These are phyloP conservation scores for Patiria miniata DNA, from an alignment of 35 echinoderm and acorn worm genomes.

Conservation along the genomic window DNA sequence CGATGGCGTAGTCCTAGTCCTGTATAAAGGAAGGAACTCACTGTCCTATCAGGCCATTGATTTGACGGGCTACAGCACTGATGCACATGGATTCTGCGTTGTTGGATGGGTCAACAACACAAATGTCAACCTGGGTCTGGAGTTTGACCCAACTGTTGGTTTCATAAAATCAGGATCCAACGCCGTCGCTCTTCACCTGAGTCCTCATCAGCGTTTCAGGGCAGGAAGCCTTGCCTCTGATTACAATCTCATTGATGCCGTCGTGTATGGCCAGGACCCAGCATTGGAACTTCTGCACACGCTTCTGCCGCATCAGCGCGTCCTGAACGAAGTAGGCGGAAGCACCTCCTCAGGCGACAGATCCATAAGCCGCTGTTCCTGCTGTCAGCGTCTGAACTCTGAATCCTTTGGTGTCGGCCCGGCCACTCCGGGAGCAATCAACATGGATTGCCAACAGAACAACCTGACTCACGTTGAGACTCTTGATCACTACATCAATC, in stretches of 20 bases:
- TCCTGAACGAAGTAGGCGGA: slow-evolving; percentile 41
- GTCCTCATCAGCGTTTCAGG: slow-evolving; percentile 41
- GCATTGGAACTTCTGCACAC: slow-evolving; percentile 36
- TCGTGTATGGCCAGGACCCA: slow-evolving; percentile 50
- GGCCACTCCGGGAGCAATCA: slow-evolving; percentile 57
- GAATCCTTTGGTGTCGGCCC: slow-evolving; percentile 64
- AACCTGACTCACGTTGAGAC: slow-evolving; percentile 72
- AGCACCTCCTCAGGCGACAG: slow-evolving; percentile 11
- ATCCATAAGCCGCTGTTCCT: slow-evolving; percentile 84
- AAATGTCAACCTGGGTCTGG: slow-evolving; percentile 46
- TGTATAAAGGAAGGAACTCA: slow-evolving; percentile 37
- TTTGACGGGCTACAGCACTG: slow-evolving; percentile 65
- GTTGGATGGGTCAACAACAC: slow-evolving; percentile 55
- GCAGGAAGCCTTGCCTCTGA: not conserved
- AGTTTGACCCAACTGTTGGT: slow-evolving; percentile 3
- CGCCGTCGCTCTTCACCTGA: slow-evolving; percentile 72
- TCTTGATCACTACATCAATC: slow-evolving; percentile 48
- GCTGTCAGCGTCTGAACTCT: slow-evolving; percentile 49
- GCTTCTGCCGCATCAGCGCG: slow-evolving; percentile 51
- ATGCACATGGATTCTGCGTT: slow-evolving; percentile 64
- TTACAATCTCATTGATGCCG: slow-evolving; percentile 66
- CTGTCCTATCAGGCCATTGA: slow-evolving; percentile 26
- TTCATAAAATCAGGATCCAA: slow-evolving; percentile 56
- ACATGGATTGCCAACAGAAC: slow-evolving; percentile 53
- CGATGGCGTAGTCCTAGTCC: slow-evolving; percentile 68